Conservation (phyloP, 1,140 invertebrate genomes). For the Sinella curviseta region DNA sequence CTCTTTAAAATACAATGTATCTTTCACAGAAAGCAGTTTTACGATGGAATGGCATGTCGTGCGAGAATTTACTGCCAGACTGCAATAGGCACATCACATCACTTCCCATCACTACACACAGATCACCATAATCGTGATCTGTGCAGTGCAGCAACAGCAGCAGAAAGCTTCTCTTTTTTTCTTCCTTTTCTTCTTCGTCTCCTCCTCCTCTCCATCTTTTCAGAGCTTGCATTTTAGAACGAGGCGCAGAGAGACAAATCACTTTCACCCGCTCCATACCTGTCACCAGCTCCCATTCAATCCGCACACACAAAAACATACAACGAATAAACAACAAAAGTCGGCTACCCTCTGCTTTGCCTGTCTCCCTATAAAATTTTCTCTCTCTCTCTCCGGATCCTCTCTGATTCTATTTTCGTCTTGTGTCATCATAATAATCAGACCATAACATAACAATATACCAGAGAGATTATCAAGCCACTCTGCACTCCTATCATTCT, state of each 20-base stretch:
- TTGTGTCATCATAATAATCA: background rate
- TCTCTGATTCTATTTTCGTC: background rate
- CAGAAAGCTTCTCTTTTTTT: background rate
- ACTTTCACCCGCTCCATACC: constrained; percentile 17
- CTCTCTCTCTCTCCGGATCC: background rate
- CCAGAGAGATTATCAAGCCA: background rate
- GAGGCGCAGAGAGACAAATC: constrained; percentile 17
- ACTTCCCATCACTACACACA: too few species aligned
- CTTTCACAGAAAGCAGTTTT: background rate
- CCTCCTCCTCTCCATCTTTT: background rate
- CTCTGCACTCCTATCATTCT: background rate
- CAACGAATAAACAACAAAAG: too few species aligned
- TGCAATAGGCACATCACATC: too few species aligned
- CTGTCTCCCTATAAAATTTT: background rate
- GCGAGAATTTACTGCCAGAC: too few species aligned
- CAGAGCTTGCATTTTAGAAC: background rate
- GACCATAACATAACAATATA: too few species aligned
- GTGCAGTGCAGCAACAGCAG: too few species aligned
- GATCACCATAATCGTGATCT: too few species aligned
- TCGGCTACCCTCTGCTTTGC: too few species aligned
- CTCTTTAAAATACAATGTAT: background rate
- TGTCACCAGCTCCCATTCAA: constrained; percentile 23
- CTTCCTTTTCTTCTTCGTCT: background rate
- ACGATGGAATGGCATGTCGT: too few species aligned
- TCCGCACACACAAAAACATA: too few species aligned